These are phyloP conservation scores for Drosophila paramelanica DNA, from an alignment of 2,888 invertebrate genomes.

Conservation along the genomic window DNA sequence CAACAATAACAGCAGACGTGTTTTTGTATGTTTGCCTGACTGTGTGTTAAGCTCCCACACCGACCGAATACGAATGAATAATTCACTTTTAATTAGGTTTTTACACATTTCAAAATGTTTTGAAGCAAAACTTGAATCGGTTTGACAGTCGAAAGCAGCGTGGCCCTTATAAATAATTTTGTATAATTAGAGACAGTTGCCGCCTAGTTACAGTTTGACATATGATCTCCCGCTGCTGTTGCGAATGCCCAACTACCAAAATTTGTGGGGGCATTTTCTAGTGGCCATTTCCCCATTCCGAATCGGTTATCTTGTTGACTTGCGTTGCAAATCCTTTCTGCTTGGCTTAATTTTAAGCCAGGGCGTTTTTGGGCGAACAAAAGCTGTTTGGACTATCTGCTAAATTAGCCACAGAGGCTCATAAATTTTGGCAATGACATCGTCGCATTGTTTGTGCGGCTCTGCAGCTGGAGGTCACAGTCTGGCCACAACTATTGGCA, in stretches of 20 bases:
- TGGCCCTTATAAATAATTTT: conserved; percentile 78
- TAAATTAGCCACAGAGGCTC: conserved; percentile 81
- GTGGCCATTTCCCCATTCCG: not conserved
- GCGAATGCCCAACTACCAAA: not conserved
- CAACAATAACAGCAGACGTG: conserved; percentile 53
- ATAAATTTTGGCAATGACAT: conserved; percentile 81
- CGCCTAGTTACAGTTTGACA: conserved; percentile 61
- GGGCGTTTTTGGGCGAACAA: conserved; percentile 51
- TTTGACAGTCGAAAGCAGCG: conserved; percentile 20
- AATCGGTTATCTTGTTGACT: conserved; percentile 57
- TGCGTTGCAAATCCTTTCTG: conserved; percentile 54
- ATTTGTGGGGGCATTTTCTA: not conserved
- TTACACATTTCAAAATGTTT: conserved; percentile 55
- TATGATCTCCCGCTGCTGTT: conserved; percentile 38
- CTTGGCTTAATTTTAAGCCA: conserved; percentile 58
- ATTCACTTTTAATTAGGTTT: conserved; percentile 81
- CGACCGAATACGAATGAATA: conserved; percentile 72
- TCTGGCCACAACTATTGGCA: conserved; percentile 74
- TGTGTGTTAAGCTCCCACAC: conserved; percentile 48
- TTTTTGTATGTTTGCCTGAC: conserved; percentile 57
- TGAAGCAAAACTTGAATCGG: conserved; percentile 37
- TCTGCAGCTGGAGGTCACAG: conserved; percentile 45
- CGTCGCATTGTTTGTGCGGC: conserved; percentile 59
- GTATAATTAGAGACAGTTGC: conserved; percentile 77
- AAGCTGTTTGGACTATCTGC: conserved; percentile 62